These are phyloP conservation scores for Tiphia femorata DNA, from an alignment of 2,888 invertebrate genomes.

Conservation along the genomic window DNA sequence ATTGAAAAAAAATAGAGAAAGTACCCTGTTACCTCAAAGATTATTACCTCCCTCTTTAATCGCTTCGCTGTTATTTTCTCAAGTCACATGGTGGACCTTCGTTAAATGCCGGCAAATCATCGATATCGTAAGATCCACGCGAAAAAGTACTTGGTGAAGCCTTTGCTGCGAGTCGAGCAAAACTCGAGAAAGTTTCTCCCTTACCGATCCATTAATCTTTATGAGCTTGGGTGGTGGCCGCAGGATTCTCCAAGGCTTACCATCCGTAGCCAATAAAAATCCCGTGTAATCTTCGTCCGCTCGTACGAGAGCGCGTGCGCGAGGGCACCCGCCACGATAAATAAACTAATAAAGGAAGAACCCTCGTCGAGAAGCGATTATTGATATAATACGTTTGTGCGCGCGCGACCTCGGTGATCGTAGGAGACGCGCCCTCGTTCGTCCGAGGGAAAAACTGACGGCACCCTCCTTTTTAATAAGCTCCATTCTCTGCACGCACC, in stretches of 20 bases:
- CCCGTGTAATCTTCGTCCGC: constrained; percentile 57
- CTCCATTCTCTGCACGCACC: constrained; percentile 53
- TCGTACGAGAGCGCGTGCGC: constrained; percentile 44
- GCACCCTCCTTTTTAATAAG: constrained; percentile 61
- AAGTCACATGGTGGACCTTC: too few relatives aligned
- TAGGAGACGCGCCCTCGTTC: too few relatives aligned
- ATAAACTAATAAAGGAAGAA: constrained; percentile 60
- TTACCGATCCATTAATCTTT: constrained; percentile 56
- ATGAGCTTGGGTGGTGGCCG: constrained; percentile 54
- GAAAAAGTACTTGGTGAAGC: too few relatives aligned
- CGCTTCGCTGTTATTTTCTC: too few relatives aligned
- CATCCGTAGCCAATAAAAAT: constrained; percentile 61
- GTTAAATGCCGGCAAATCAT: too few relatives aligned
- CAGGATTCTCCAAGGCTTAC: constrained; percentile 34
- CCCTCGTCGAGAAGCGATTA: constrained; percentile 31
- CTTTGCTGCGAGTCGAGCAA: too few relatives aligned
- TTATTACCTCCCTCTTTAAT: too few relatives aligned
- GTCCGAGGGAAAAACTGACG: constrained; percentile 5
- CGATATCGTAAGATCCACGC: too few relatives aligned
- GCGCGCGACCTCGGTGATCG: too few relatives aligned
- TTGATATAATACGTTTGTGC: constrained; percentile 26
- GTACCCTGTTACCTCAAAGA: too few relatives aligned
- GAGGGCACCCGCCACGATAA: constrained; percentile 53
- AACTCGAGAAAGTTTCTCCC: too few relatives aligned
- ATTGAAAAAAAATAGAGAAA: too few relatives aligned